Evolutionary conservation across 2,113 vertebrate genomes (phyloP), one percentile per base, ranked within the genome.

Genomic region (Turdus rufiventris): DNA sequence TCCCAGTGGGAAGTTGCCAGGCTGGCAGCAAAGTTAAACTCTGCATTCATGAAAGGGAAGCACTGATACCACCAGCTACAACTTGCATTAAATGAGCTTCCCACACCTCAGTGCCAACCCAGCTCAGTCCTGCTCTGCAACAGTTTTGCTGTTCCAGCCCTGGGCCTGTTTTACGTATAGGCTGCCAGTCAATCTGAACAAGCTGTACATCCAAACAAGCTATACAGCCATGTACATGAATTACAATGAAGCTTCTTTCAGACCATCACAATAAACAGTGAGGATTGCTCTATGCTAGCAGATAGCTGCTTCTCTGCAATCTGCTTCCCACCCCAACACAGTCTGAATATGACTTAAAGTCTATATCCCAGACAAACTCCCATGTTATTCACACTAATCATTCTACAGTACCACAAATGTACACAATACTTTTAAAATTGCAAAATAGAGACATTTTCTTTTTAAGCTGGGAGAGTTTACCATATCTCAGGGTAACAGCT

Each of bases 1-100:
- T 95, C 86, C 94, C 77, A 65, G 86, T 76, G 85, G 88, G 90
- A 92, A 93, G 88, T 25, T 97, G 95, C 96, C 96, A 96, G 91
- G 78, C 77, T 91, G 77, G 83, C 71, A 96, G 94, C 53, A 36
- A 88, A 93, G 84, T 95, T 82, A 76, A 91, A 82, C 77, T 90
- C 76, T 76, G 18, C 12, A 54, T 71, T 93, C 85, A 54, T 93
- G 78, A 88, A 95, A 94, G 56, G 25, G 26, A 93, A 93, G 51
- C 71, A 56, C 62, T 57, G 56, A 80, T 72, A 94, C 67, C 54
- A 33, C 26, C 15, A 79, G 76, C 81, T 92, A 91, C 66, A 89
- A 81, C 93, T 87, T 86, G 89, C 81, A 85, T 53, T 91, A 85
- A 84, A 58, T 3, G 9, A 73, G 43, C 78, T 96, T 94, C 87